Evolutionary conservation across 2,888 invertebrate species (phyloP).

Genomic region (Campaea margaritaria): DNA sequence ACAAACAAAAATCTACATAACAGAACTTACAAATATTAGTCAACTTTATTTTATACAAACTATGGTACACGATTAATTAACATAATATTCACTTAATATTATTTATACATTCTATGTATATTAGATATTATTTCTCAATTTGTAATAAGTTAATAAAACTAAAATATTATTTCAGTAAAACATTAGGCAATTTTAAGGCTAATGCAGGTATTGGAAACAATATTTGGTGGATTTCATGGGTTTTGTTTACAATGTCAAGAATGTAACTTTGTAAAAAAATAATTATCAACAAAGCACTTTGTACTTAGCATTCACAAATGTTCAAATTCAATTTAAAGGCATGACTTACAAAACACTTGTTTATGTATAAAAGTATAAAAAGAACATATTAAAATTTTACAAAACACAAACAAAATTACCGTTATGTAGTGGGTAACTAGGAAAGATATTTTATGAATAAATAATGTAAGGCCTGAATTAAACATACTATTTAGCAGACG

Average conservation of each 20-base stretch:
- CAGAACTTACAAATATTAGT: conserved; percentile 85
- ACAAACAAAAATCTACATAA: conserved; percentile 86
- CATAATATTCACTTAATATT: conserved; percentile 80
- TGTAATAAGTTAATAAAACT: conserved; percentile 85
- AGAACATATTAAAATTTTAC: conserved; percentile 1
- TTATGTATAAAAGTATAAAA: conserved; percentile 11
- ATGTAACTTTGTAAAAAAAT: conserved; percentile 62
- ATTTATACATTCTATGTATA: conserved; percentile 84
- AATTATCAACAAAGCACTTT: conserved; percentile 78
- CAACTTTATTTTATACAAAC: conserved; percentile 85
- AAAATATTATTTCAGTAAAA: conserved; percentile 83
- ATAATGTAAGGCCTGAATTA: no score
- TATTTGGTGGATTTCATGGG: conserved; percentile 80
- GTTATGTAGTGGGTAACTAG: not conserved
- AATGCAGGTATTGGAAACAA: conserved; percentile 82
- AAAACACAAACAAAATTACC: conserved; percentile 1
- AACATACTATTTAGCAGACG: no score
- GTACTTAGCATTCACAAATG: conserved; percentile 71
- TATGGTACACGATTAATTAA: conserved; percentile 83
- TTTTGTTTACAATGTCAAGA: conserved; percentile 70
- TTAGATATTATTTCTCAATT: conserved; percentile 80
- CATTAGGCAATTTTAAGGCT: conserved; percentile 83
- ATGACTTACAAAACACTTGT: conserved; percentile 14
- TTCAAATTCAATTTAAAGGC: conserved; percentile 18
- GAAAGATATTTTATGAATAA: no score